A percentile compares a stretch with the other conserved stretches of the same genome.
Evolutionary conservation across 1,140 invertebrate genomes (phyloP).

Genomic region (Planococcus citri): DNA sequence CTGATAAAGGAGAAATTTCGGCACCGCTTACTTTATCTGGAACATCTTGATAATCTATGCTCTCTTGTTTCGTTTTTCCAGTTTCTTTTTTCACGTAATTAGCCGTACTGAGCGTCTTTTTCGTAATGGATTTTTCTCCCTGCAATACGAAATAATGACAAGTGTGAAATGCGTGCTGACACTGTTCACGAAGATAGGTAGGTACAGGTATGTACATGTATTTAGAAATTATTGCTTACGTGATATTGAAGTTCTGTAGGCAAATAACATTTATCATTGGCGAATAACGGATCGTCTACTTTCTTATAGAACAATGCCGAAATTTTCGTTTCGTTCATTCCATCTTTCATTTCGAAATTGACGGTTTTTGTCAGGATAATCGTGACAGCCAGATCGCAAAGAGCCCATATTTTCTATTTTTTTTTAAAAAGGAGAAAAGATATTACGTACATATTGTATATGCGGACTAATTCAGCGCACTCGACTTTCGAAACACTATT

Average conservation of each 20-base stretch:
- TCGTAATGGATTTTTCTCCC: conserved; percentile 5
- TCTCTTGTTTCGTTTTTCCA: neutral
- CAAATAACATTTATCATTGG: conserved; percentile 52
- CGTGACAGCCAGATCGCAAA: conserved; percentile 86
- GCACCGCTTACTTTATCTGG: neutral
- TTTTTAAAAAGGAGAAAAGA: conserved; percentile 5
- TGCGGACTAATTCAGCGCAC: too few relatives aligned
- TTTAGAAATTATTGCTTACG: conserved; percentile 22
- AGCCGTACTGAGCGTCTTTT: neutral
- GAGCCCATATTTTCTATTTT: conserved; percentile 81
- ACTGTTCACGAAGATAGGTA: neutral
- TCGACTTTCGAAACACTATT: too few relatives aligned
- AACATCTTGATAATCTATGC: neutral
- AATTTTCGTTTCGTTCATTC: conserved; percentile 67
- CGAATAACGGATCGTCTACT: conserved; percentile 48
- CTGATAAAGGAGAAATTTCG: too few relatives aligned
- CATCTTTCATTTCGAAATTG: conserved; percentile 78
- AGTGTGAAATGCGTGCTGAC: neutral
- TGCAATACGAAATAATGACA: neutral
- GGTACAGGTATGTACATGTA: neutral
- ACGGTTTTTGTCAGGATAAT: conserved; percentile 74
- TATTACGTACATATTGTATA: too few relatives aligned
- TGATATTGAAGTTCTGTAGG: conserved; percentile 29
- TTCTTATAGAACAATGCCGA: conserved; percentile 74
- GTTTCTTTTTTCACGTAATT: neutral